Percentiles rank a stretch among this genome's conserved stretches.
These are phyloP conservation scores for Agrotis segetum DNA, from an alignment of 2,888 invertebrate species.

Conservation along the genomic window DNA sequence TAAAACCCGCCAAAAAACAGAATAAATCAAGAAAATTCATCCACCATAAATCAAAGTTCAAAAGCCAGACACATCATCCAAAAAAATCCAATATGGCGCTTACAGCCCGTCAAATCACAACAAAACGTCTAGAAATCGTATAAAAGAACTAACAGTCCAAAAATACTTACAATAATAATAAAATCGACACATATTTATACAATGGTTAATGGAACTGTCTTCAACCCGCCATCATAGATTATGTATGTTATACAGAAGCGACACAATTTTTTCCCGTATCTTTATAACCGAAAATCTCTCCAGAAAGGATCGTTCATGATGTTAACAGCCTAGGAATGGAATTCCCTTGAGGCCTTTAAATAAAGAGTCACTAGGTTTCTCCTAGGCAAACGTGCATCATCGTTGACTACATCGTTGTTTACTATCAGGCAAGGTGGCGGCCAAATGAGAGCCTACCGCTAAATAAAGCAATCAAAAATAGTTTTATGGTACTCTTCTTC, in stretches of 20 bases:
- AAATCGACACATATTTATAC: slow-evolving; percentile 22
- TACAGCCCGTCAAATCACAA: background rate
- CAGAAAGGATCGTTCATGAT: background rate
- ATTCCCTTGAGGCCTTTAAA: too few relatives aligned
- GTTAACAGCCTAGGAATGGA: too few relatives aligned
- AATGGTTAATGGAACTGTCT: slow-evolving; percentile 48
- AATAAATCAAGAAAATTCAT: background rate
- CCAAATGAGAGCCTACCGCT: too few relatives aligned
- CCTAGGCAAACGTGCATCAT: too few relatives aligned
- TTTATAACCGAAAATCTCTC: background rate
- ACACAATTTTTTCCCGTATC: background rate
- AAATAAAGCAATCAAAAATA: too few relatives aligned
- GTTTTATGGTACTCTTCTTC: too few relatives aligned
- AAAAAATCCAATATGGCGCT: background rate
- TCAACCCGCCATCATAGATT: background rate
- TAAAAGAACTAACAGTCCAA: slow-evolving; percentile 14
- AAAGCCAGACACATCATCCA: background rate
- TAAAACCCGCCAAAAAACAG: background rate
- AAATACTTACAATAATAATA: slow-evolving; percentile 2
- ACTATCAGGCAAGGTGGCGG: too few relatives aligned
- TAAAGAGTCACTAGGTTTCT: too few relatives aligned
- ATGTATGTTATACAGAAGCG: background rate
- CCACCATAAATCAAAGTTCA: background rate
- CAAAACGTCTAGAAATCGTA: slow-evolving; percentile 19
- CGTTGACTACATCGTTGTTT: too few relatives aligned